Evolutionary conservation across 2,113 vertebrate genomes (phyloP).

Genomic region (Bagarius yarrelli): DNA sequence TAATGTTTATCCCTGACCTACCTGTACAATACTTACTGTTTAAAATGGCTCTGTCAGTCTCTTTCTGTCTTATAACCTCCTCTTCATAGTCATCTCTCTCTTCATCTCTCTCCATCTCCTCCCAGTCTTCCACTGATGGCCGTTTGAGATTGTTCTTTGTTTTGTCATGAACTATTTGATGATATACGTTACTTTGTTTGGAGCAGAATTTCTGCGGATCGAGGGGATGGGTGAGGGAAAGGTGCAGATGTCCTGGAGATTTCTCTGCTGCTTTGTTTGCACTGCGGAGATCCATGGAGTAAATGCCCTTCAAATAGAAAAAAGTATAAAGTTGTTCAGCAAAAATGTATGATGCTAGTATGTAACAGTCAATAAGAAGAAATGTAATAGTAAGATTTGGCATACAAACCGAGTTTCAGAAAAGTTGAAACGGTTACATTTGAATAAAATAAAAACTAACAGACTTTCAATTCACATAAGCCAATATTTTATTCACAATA

Average conservation of each 20-base stretch:
- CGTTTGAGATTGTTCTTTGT: conserved; percentile 43
- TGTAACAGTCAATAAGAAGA: neutral
- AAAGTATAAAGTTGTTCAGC: neutral
- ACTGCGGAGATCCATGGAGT: conserved; percentile 94
- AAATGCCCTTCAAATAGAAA: conserved; percentile 71
- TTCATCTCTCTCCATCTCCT: conserved; percentile 59
- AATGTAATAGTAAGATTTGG: neutral
- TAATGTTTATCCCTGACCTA: conserved; percentile 43
- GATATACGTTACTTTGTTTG: conserved; percentile 24
- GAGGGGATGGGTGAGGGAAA: conserved; percentile 65
- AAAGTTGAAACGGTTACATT: no score
- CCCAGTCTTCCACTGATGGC: conserved; percentile 61
- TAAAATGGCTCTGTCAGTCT: conserved; percentile 46
- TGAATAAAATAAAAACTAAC: no score
- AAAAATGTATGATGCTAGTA: neutral
- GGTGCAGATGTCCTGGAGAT: conserved; percentile 60
- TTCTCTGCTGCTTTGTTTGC: conserved; percentile 82
- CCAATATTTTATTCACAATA: no score
- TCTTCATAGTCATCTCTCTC: conserved; percentile 62
- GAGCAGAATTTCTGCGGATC: conserved; percentile 42
- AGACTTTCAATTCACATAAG: no score
- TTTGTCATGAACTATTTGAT: conserved; percentile 51
- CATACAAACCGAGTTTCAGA: no score
- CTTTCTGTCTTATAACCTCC: conserved; percentile 42
- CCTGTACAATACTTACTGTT: conserved; percentile 61